Conservation (phyloP, 2,113 vertebrate genomes). For the Vulpes vulpes region DNA sequence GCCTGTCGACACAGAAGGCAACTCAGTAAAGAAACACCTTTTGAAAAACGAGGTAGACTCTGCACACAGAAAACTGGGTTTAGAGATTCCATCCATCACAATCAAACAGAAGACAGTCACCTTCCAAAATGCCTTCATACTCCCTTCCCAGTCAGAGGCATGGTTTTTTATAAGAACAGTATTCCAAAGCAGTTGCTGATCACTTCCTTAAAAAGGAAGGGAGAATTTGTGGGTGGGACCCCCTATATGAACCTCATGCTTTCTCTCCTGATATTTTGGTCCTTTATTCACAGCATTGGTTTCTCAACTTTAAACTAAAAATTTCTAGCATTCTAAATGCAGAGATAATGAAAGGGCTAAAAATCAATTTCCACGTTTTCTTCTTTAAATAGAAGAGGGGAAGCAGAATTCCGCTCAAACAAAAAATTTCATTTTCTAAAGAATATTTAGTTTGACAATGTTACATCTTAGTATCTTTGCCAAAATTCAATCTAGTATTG, state of each 20-base stretch:
- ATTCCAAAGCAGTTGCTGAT: not conserved
- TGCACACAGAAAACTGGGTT: not conserved
- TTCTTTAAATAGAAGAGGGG: not conserved
- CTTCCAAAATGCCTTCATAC: not conserved
- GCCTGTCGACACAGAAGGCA: not conserved
- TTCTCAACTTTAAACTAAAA: not conserved
- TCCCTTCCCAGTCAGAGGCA: not conserved
- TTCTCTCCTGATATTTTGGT: not conserved
- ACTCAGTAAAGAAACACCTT: not conserved
- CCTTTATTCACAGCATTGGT: not conserved
- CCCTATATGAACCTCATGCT: not conserved
- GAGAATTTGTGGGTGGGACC: not conserved
- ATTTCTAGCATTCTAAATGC: not conserved
- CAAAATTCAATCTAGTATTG: not conserved
- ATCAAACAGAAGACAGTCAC: not conserved
- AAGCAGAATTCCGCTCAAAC: not conserved
- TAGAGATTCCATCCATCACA: not conserved
- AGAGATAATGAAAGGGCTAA: not conserved
- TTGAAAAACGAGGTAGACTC: not conserved
- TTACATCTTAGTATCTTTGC: not conserved
- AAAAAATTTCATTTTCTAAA: not conserved
- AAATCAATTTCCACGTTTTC: not conserved
- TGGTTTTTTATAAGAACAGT: not conserved
- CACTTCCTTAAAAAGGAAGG: not conserved
- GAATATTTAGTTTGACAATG: not conserved